These are phyloP conservation scores for Radopholus similis DNA, from an alignment of 1,140 invertebrate species.

Conservation along the genomic window DNA sequence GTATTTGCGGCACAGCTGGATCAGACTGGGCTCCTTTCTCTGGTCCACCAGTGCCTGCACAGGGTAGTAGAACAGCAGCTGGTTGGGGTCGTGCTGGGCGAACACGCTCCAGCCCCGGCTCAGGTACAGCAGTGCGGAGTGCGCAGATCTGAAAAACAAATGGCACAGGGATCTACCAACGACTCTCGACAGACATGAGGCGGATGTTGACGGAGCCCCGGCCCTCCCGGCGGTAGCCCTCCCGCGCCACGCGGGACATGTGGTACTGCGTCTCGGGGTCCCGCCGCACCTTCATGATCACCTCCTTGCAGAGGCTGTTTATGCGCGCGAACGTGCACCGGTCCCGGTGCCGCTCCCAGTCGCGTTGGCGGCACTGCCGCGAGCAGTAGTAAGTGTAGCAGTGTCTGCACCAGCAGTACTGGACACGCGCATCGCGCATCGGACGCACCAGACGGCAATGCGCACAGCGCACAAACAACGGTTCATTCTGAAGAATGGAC, in stretches of 20 bases:
- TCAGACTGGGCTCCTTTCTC: conserved; percentile 71
- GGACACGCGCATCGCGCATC: conserved; percentile 59
- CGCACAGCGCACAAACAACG: conserved; percentile 59
- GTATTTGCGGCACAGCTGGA: conserved; percentile 80
- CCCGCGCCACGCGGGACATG: conserved; percentile 74
- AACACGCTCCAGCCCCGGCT: conserved; percentile 52
- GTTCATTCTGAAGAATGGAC: conserved; percentile 38
- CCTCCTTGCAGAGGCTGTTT: conserved; percentile 75
- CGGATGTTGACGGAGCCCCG: conserved; percentile 83
- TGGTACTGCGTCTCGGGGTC: conserved; percentile 74
- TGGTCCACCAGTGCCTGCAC: conserved; percentile 51
- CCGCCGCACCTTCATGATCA: conserved; percentile 77
- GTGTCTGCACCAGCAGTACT: conserved; percentile 84
- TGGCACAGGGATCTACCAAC: not conserved
- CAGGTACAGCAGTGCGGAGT: conserved; percentile 51
- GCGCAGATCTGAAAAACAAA: conserved; percentile 37
- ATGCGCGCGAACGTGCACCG: conserved; percentile 83
- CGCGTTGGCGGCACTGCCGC: conserved; percentile 77
- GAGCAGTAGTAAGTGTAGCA: conserved; percentile 74
- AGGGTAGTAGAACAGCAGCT: conserved; percentile 58
- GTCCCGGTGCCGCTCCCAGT: conserved; percentile 81
- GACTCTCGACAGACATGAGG: conserved; percentile 59
- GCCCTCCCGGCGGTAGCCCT: conserved; percentile 76
- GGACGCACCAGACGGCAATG: conserved; percentile 60
- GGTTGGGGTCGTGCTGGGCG: conserved; percentile 30